Conservation (phyloP, 2,888 invertebrate species). For the Rhamphomyia laevipes region DNA sequence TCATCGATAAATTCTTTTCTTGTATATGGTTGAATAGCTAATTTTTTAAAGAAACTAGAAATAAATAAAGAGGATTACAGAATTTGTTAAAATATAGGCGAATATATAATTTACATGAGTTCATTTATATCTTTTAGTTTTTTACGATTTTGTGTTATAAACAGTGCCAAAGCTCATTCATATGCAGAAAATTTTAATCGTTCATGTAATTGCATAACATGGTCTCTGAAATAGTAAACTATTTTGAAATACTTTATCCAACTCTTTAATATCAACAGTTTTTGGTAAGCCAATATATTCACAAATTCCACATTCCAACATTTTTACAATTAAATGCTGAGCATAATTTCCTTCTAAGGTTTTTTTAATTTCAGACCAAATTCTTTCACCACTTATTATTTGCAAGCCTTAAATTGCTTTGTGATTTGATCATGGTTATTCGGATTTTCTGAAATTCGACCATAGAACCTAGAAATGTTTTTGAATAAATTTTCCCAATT, state of each 20-base stretch:
- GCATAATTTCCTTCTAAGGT: conserved; percentile 75
- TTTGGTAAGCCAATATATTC: conserved; percentile 66
- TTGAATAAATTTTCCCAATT: not conserved
- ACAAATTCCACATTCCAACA: conserved; percentile 62
- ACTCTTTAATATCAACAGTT: conserved; percentile 53
- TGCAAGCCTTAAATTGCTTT: conserved; percentile 58
- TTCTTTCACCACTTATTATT: conserved; percentile 86
- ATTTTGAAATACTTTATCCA: conserved; percentile 47
- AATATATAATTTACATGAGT: not conserved
- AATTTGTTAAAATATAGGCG: too few relatives aligned
- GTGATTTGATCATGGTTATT: conserved; percentile 64
- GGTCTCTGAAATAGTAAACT: conserved; percentile 37
- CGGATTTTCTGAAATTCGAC: conserved; percentile 62
- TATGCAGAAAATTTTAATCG: conserved; percentile 74
- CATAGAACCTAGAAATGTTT: conserved; percentile 75
- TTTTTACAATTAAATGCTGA: conserved; percentile 56
- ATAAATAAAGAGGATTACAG: too few relatives aligned
- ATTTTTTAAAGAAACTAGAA: too few relatives aligned
- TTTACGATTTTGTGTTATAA: conserved; percentile 59
- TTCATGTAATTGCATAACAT: conserved; percentile 55
- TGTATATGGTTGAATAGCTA: conserved; percentile 48
- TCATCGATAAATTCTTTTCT: conserved; percentile 63
- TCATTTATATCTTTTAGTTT: conserved; percentile 34
- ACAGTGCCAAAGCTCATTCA: conserved; percentile 71
- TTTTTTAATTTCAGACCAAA: conserved; percentile 89